These are phyloP conservation scores for Crotalus viridis DNA, from an alignment of 2,113 vertebrate species.

Conservation along the genomic window DNA sequence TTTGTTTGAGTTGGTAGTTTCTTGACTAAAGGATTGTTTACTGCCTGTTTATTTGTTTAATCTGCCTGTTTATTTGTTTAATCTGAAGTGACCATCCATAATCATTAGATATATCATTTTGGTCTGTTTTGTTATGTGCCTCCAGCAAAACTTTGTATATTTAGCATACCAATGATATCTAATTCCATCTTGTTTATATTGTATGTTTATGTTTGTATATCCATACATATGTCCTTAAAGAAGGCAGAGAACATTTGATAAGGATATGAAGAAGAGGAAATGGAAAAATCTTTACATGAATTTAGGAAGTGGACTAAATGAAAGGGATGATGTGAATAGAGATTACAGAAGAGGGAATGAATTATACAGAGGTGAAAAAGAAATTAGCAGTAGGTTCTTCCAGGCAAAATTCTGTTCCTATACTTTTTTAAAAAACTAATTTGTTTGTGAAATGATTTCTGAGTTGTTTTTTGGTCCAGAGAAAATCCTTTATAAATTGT, in stretches of 20 bases:
- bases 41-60: too few relatives aligned
- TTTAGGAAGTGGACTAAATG: too few relatives aligned
- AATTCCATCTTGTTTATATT: neutral
- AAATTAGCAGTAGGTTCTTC: neutral
- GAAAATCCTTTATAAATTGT: neutral
- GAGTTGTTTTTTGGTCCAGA: neutral
- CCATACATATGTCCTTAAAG: neutral
- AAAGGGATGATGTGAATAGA: neutral
- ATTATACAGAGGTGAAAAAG: neutral
- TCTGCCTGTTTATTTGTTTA: too few relatives aligned
- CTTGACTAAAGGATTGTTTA: too few relatives aligned
- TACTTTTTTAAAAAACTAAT: neutral
- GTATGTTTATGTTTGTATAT: neutral
- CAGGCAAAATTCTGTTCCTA: neutral
- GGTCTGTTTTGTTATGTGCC: too few relatives aligned
- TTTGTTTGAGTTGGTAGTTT: too few relatives aligned
- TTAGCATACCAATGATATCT: neutral
- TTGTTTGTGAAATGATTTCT: neutral
- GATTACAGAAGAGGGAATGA: neutral
- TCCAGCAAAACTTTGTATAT: too few relatives aligned
- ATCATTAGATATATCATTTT: too few relatives aligned
- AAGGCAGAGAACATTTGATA: neutral
- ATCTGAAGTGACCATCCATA: too few relatives aligned
- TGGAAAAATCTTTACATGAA: neutral
- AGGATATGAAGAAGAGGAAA: too few relatives aligned